phyloP scores from a whole-genome alignment of 2,113 vertebrate species.

The Capreolus pygargus region DNA sequence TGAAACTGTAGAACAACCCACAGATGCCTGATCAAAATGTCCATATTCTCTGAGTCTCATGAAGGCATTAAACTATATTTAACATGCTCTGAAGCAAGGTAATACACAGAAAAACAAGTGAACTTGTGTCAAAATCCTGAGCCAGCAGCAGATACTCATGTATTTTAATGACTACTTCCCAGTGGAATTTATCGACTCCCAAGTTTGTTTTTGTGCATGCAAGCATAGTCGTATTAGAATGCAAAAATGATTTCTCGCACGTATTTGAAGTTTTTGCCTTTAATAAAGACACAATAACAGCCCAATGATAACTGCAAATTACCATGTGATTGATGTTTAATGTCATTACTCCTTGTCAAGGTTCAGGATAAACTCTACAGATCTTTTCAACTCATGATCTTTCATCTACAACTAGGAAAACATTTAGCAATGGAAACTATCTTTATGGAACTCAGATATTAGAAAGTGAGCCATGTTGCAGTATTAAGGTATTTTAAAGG shows the following conservation, averaged over 20 bases:
- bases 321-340: constrained; percentile 40
- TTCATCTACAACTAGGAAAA: constrained; percentile 32
- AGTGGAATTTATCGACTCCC: constrained; percentile 21
- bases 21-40: neutral
- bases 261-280: constrained; percentile 56
- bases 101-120: constrained; percentile 33
- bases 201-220: constrained; percentile 43
- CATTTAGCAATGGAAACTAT: neutral
- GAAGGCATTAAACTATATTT: neutral
- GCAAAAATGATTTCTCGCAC: neutral
- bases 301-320: constrained; percentile 35
- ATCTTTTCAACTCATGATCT: constrained; percentile 33
- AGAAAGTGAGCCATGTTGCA: neutral
- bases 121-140: constrained; percentile 41
- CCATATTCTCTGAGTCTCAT: neutral
- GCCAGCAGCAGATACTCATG: neutral
- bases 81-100: neutral
- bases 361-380: neutral
- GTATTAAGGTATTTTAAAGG: neutral
- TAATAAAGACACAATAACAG: constrained; percentile 46
- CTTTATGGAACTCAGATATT: neutral
- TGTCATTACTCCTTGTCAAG: constrained; percentile 35
- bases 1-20: neutral
- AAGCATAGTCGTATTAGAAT: constrained; percentile 37
- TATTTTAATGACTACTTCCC: constrained; percentile 64